Evolutionary conservation across 2,888 invertebrate species (phyloP).

Genomic region (Choreutis nemorana): DNA sequence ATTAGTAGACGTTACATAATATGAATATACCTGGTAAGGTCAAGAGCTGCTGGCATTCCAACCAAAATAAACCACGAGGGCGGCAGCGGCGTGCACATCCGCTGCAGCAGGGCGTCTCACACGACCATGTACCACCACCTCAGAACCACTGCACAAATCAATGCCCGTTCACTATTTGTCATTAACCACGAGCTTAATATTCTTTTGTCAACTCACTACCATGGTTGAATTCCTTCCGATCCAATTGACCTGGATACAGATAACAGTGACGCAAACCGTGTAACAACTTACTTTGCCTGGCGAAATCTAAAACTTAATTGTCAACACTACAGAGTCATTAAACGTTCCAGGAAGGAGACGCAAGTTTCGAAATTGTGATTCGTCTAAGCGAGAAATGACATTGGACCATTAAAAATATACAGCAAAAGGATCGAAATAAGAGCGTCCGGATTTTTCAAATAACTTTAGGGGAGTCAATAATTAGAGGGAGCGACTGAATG

Average conservation of each 20-base stretch:
- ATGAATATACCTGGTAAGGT: slow-evolving; percentile 64
- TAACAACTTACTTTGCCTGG: slow-evolving; percentile 33
- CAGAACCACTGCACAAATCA: slow-evolving; percentile 18
- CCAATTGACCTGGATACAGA: slow-evolving; percentile 45
- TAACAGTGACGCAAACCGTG: slow-evolving; percentile 43
- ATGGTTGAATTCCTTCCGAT: slow-evolving; percentile 44
- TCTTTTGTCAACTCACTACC: slow-evolving; percentile 50
- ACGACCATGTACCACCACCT: slow-evolving; percentile 21
- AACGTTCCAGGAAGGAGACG: slow-evolving; percentile 25
- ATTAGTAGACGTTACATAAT: no score
- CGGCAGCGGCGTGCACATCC: slow-evolving; percentile 62
- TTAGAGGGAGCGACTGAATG: slow-evolving; percentile 59
- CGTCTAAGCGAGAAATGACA: slow-evolving; percentile 23
- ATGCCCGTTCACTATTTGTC: slow-evolving; percentile 32
- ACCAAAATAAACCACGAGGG: slow-evolving; percentile 50
- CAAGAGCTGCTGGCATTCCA: slow-evolving; percentile 66
- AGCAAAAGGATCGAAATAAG: slow-evolving; percentile 36
- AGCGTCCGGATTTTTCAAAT: slow-evolving; percentile 41
- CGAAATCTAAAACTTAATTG: slow-evolving; percentile 30
- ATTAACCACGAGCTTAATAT: slow-evolving; percentile 33
- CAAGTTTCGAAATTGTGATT: no score
- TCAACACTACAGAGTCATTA: slow-evolving; percentile 22
- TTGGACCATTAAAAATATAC: slow-evolving; percentile 20
- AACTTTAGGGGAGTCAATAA: slow-evolving; percentile 62
- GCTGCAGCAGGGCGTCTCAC: slow-evolving; percentile 35